A percentile compares a stretch with the other conserved stretches of the same genome.
phyloP scores from a whole-genome alignment of 1,140 invertebrate species.

The Chelonus insularis region DNA sequence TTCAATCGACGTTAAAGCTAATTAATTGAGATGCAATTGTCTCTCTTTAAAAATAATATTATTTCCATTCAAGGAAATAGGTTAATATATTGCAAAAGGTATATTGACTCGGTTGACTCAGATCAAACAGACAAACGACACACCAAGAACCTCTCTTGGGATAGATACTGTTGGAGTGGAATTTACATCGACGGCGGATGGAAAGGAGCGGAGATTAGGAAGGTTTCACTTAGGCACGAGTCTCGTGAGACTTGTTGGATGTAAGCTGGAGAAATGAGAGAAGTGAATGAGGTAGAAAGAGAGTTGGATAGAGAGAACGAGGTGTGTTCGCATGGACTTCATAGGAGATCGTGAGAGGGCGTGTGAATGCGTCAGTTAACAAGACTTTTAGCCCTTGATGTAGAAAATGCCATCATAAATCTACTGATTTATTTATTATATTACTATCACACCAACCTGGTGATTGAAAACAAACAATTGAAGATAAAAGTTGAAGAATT shows the following conservation, averaged over 20 bases:
- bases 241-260: background rate
- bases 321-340: constrained; percentile 3
- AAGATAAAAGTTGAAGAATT: background rate
- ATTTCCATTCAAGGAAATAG: too few relatives aligned
- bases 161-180: background rate
- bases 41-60: background rate
- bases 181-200: background rate
- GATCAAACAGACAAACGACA: too few relatives aligned
- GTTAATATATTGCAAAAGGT: too few relatives aligned
- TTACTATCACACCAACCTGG: background rate
- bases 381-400: constrained; percentile 16
- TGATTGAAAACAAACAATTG: background rate
- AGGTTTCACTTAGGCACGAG: background rate
- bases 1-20: too few relatives aligned
- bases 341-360: constrained; percentile 24
- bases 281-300: constrained; percentile 19
- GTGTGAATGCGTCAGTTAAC: constrained; percentile 25
- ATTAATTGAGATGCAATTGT: background rate
- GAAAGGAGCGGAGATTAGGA: background rate
- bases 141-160: background rate
- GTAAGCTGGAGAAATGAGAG: background rate
- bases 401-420: constrained; percentile 12
- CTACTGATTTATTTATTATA: constrained; percentile 18
- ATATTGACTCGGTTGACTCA: too few relatives aligned
- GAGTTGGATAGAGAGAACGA: constrained; percentile 22